Evolutionary conservation across 2,797 vertebrate genomes (phyloP).

Genomic region (Pangasius larnaudii): DNA sequence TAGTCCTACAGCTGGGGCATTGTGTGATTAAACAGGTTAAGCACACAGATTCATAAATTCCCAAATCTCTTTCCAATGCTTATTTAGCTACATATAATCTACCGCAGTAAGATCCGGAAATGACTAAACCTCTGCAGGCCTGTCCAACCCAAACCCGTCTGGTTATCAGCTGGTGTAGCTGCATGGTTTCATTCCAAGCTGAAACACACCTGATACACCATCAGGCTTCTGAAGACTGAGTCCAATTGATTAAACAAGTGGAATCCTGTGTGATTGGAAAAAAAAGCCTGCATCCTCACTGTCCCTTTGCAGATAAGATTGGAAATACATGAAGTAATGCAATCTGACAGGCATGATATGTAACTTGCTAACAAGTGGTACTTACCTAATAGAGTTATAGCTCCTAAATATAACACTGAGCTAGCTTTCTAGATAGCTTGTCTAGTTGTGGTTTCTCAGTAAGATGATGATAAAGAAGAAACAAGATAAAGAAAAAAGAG

Average conservation of each 20-base stretch:
- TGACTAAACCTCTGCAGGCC: neutral
- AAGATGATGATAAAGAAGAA: neutral
- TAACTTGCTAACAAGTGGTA: neutral
- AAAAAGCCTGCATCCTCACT: neutral
- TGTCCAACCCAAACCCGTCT: neutral
- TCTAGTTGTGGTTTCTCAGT: neutral
- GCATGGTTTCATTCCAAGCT: neutral
- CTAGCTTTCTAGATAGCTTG: neutral
- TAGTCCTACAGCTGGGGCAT: neutral
- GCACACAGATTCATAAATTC: neutral
- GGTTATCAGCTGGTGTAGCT: slow-evolving; percentile 4
- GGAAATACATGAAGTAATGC: neutral
- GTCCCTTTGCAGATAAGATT: slow-evolving; percentile 4
- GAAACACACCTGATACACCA: slow-evolving; percentile 18
- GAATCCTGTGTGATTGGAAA: neutral
- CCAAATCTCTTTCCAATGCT: neutral
- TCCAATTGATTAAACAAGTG: slow-evolving; percentile 19
- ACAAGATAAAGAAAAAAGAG: neutral
- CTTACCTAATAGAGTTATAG: neutral
- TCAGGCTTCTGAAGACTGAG: slow-evolving; percentile 44
- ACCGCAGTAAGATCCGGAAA: neutral
- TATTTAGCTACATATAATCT: neutral
- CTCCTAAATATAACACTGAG: neutral
- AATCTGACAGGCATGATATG: slow-evolving; percentile 2
- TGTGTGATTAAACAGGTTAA: neutral